These are phyloP conservation scores for Pediacus dermestoides DNA, from an alignment of 2,888 invertebrate genomes.

Conservation along the genomic window DNA sequence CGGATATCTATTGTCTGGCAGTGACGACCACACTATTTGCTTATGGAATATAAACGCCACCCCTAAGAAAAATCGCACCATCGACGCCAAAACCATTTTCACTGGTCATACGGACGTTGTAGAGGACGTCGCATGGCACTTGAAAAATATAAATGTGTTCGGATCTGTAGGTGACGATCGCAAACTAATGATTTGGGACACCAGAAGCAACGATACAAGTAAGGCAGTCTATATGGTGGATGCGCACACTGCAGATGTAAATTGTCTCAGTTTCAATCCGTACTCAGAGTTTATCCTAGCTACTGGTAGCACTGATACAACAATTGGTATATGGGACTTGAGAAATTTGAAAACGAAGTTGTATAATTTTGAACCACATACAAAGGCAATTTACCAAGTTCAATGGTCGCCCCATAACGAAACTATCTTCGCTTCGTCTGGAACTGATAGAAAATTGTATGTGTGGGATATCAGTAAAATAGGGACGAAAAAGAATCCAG, in stretches of 20 bases:
- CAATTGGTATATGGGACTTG: slow-evolving; percentile 96
- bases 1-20: slow-evolving; percentile 90
- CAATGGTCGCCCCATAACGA: slow-evolving; percentile 99
- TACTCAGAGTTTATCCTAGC: slow-evolving; percentile 98
- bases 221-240: slow-evolving; percentile 98
- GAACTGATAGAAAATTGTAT: slow-evolving; percentile 94
- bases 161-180: slow-evolving; percentile 99
- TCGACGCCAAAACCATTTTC: slow-evolving; percentile 98
- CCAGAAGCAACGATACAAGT: slow-evolving; percentile 87
- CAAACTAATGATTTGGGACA: slow-evolving; percentile 99
- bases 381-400: slow-evolving; percentile 99
- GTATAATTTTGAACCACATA: slow-evolving; percentile 99
- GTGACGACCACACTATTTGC: slow-evolving; percentile 99
- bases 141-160: slow-evolving; percentile 95
- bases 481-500: slow-evolving; percentile 96
- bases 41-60: slow-evolving; percentile 98
- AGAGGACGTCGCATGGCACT: slow-evolving; percentile 98
- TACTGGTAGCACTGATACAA: slow-evolving; percentile 96
- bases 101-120: slow-evolving; percentile 97
- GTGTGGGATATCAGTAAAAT: slow-evolving; percentile 99
- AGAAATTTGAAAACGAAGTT: slow-evolving; percentile 95
- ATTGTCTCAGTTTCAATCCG: slow-evolving; percentile 98
- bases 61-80: slow-evolving; percentile 89
- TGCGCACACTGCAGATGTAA: slow-evolving; percentile 98
- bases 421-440: slow-evolving; percentile 97